Evolutionary conservation across 2,888 invertebrate genomes (phyloP), one percentile per base, ranked within the genome.

Genomic region (Brachypterus glaber): DNA sequence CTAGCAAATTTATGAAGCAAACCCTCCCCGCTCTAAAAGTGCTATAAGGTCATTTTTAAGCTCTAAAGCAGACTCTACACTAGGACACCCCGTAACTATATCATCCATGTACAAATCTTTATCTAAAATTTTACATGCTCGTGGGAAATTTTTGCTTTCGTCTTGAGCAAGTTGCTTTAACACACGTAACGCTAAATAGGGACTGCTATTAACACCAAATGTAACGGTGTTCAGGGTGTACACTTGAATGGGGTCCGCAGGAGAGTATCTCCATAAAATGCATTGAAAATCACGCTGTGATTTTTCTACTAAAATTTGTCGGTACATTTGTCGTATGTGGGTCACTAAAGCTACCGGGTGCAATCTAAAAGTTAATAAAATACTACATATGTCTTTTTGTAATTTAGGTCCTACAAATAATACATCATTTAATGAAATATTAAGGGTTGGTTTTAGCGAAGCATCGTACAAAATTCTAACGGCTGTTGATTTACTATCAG

Each of bases 131-230:
- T 7, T 8, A 24, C 8, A 7, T 24, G 24, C 24, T 8, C 24
- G n/a, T 24, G 24, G 24, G 24, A 24, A 24, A 24, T 24, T 24
- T 24, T 24, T 24, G 24, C 24, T 24, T 24, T 24, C 24, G 24
- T n/a, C n/a, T n/a, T n/a, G n/a, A n/a, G n/a, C n/a, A n/a, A n/a
- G n/a, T n/a, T n/a, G n/a, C n/a, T n/a, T 7, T n/a, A 24, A 24
- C 7, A 24, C 24, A 24, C 24, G 24, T n/a, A 8, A n/a, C n/a
- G 29, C 29, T 29, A 29, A 13, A 29, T 11, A 29, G 29, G 29
- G 29, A 11, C 11, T 11, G n/a, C 11, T 11, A 8, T n/a, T 13
- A n/a, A n/a, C 21, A 29, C 13, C 13, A 29, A 11, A 29, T 29
- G 29, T 13, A 13, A 29, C 29, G 29, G n/a, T 29, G 13, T 13